Evolutionary conservation across 1,140 invertebrate species (phyloP), one percentile per base, ranked within the genome.

Genomic region (Drosophila aff.): DNA sequence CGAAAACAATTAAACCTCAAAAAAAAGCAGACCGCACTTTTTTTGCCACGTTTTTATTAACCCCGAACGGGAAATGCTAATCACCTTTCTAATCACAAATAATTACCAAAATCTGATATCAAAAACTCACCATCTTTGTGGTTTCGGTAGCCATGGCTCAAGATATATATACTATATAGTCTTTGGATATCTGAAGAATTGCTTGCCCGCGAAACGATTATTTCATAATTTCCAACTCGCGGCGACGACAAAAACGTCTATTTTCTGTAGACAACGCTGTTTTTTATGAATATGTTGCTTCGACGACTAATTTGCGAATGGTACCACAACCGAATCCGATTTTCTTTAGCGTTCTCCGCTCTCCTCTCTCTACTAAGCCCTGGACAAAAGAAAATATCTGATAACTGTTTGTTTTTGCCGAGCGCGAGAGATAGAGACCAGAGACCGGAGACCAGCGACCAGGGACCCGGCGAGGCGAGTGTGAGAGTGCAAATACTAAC

Each of bases 321-420:
- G 59, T 75, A 71, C 53, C 52, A 77, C 76, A 77, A 68, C 52
- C 71, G 57, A 60, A 72, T 46, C 67, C 47, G 67, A 74, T 64
- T 80, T 68, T 77, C 67, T 80, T 80, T 71, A 23, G 59, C 61
- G 57, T 82, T 87, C 68, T 50, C 68, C 67, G 33, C 76, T 71
- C 64, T 58, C 62, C 49, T 58, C 62, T 69, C 76, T 82, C 68
- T 76, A 65, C 68, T 79, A 77, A 79, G 81, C 77, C 81, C 77
- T 80, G 78, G 57, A 75, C 63, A 81, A 87, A 87, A 68, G 83
- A 81, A 87, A 87, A 86, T 87, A 74, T 86, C 47, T 85, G 82
- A 86, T 86, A 86, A 82, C 61, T 66, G 76, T 55, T 69, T 72
- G 66, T 86, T 81, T 86, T 81, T 67, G 63, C 71, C 47, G 79